phyloP scores from a whole-genome alignment of 1,140 invertebrate genomes.

The Diprion similis region DNA sequence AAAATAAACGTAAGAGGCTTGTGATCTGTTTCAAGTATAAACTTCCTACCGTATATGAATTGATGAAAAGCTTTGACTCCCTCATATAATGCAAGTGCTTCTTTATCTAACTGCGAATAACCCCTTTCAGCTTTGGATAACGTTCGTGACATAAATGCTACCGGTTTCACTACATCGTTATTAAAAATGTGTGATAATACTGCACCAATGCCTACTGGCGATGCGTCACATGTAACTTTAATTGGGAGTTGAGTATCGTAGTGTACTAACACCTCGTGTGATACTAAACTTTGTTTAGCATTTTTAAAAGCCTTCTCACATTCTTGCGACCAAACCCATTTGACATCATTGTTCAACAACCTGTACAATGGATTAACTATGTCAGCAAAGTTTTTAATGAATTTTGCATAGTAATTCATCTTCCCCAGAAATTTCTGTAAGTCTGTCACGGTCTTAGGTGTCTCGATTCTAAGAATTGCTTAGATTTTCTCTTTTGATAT shows the following conservation, averaged over 20 bases:
- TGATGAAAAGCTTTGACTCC: conserved; percentile 32
- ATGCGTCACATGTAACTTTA: conserved; percentile 33
- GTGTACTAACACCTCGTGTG: conserved; percentile 22
- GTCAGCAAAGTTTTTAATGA: conserved; percentile 7
- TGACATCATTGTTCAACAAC: conserved; percentile 10
- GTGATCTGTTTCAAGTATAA: conserved; percentile 59
- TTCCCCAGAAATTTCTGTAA: conserved; percentile 10
- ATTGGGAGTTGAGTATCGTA: conserved; percentile 31
- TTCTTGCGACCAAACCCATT: conserved; percentile 12
- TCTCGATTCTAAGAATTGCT: conserved; percentile 21
- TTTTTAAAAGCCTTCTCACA: conserved; percentile 7
- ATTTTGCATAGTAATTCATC: conserved; percentile 21
- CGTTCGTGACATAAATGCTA: conserved; percentile 31
- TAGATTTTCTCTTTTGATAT: conserved; percentile 23
- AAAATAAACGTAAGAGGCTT: conserved; percentile 60
- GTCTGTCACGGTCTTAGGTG: conserved; percentile 21
- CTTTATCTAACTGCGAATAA: conserved; percentile 38
- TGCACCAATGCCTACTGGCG: conserved; percentile 23
- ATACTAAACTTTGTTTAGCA: conserved; percentile 5
- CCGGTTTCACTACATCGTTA: conserved; percentile 28
- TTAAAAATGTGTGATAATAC: conserved; percentile 31
- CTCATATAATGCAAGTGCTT: conserved; percentile 34
- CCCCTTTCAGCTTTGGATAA: conserved; percentile 29
- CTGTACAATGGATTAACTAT: conserved; percentile 17
- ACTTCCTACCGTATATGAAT: conserved; percentile 37